Base-by-base conservation (phyloP, 2,113 vertebrate species). In the Coptodon rendalli region DNA sequence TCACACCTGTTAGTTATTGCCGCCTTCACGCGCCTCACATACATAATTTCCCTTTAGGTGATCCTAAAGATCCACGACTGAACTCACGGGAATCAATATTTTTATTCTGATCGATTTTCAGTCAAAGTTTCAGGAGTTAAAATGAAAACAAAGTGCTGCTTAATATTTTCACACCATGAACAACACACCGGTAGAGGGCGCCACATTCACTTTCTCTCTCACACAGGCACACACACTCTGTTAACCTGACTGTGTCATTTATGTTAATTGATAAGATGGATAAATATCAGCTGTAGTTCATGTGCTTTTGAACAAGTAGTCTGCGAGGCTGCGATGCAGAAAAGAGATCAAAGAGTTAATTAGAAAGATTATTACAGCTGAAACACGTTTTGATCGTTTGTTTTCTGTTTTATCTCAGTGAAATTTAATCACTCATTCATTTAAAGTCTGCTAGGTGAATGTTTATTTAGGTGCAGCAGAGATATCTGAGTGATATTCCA, bases 221-320 rank as follows among this genome's bases (percentile, higher is more conserved):
- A 22, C 66, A 27, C 29, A 61, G 1, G 0, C 68, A 29, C 66
- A 63, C 0, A 38, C 10, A 1, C 12, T 12, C 43, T 12, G 4
- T 50, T 50, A 31, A 6, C 1, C 10, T 78, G 24, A 78, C 9
- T 50, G 0, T 29, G 71, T 5, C 24, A 45, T 29, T 73, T 45
- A 10, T 16, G 22, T 73, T 48, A 11, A 48, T 7, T 48, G 2
- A 48, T 29, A 19, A 48, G 43, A 29, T 19, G 71, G 71, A 29
- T 29, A 19, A 12, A 76, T 19, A 8, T 5, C 68, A 76, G 40
- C 68, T 76, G 24, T 9, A 5, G 40, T 0, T 29, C 8, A 48
- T 76, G 1, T 76, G 24, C 16, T 76, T 45, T 76, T 48, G 38
- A 11, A 76, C 24, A 45, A 11, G 16, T 29, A 29, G 6, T 27